Base-by-base conservation (phyloP, 2,888 invertebrate species). In the Macrophya alboannulata region DNA sequence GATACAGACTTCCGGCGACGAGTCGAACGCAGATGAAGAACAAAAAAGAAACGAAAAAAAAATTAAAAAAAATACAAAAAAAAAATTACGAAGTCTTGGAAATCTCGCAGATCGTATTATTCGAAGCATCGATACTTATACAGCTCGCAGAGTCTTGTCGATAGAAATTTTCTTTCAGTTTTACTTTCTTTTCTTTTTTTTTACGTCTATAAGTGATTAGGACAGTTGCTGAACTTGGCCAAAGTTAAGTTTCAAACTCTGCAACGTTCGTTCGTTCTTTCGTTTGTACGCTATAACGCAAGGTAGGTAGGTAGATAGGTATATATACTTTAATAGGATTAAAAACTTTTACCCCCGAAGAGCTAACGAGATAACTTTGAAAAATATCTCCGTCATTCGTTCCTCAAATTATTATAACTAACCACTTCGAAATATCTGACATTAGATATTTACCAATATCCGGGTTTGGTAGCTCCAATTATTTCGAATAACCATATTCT, bases 301-400 rank as follows among this genome's bases (percentile, higher is more conserved):
- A 55, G 55, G 55, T 55, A 55, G 3, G 59, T 21, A 59, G 15
- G 31, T 65, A 65, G 10, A 9, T 37, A n/a, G n/a, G 17, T 59
- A 59, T 59, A 65, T 59, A 59, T 37, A 31, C 37, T 68, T 31
- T 43, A 43, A 72, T 43, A 21, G 40, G 21, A 72, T 72, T 72
- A 72, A 72, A 72, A 72, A 72, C 40, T n/a, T 43, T 12, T 21
- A 43, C 8, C n/a, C n/a, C 55, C n/a, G 1, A 43, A n/a, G 43
- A 72, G 43, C 72, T 72, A 72, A 72, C 72, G 45, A 72, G 72
- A 72, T 43, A 21, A 43, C 43, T 72, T 72, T 72, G 21, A 72
- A 72, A 43, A 43, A 15, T 43, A 43, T 68, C 68, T 68, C 68
- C 12, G 12, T 68, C 25, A 4, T 68, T 31, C 31, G 68, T 37